phyloP scores from a whole-genome alignment of 1,140 invertebrate species.

The Bombus pascuorum region DNA sequence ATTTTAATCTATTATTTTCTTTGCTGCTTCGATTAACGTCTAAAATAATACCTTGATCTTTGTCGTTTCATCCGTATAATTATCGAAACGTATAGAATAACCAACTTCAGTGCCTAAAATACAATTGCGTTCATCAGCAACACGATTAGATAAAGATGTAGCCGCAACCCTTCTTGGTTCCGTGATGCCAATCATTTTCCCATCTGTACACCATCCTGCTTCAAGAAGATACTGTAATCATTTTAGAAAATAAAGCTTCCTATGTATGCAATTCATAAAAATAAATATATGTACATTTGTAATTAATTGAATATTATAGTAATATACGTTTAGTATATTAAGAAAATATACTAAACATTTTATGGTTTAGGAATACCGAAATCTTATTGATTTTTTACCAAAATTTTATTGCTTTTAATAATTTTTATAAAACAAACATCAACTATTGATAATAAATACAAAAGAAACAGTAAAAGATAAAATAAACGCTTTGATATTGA shows the following conservation, averaged over 20 bases:
- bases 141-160: conserved; percentile 93
- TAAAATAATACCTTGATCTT: conserved; percentile 89
- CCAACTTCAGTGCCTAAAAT: conserved; percentile 93
- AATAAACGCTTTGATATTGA: too few relatives aligned
- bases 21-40: neutral
- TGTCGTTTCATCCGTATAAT: conserved; percentile 88
- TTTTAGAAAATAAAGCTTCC: conserved; percentile 59
- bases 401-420: neutral
- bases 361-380: too few relatives aligned
- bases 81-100: conserved; percentile 96
- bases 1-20: neutral
- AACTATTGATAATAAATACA: neutral
- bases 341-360: neutral
- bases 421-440: neutral
- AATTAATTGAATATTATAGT: neutral
- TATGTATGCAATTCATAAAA: neutral
- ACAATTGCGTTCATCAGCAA: conserved; percentile 94
- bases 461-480: neutral
- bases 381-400: neutral
- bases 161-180: conserved; percentile 96
- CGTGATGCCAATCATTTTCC: conserved; percentile 92
- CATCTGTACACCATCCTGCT: conserved; percentile 91
- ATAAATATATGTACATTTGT: neutral
- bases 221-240: conserved; percentile 92
- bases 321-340: neutral